phyloP scores from a whole-genome alignment of 2,888 invertebrate species.

The Anoncus sp. region DNA sequence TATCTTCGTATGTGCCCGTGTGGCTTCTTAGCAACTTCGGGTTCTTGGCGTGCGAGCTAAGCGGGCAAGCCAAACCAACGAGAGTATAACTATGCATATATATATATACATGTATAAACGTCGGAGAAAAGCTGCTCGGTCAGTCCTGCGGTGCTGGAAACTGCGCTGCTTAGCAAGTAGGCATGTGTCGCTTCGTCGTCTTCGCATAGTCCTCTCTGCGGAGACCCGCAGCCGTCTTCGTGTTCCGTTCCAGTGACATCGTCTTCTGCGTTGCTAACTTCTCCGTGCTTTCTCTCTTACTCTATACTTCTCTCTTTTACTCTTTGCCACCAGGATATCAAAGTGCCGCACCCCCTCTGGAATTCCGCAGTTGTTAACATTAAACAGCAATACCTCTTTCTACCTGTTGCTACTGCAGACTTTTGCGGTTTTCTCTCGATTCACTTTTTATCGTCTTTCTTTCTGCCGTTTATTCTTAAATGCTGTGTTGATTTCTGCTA shows the following conservation, averaged over 20 bases:
- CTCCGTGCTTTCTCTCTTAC: conserved; percentile 45
- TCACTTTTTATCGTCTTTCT: conserved; percentile 17
- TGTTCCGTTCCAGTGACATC: conserved; percentile 56
- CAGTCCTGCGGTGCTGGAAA: conserved; percentile 72
- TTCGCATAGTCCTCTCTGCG: conserved; percentile 26
- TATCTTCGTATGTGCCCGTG: conserved; percentile 42
- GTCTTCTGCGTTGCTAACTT: conserved; percentile 31
- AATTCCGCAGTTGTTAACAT: conserved; percentile 78
- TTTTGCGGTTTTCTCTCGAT: conserved; percentile 50
- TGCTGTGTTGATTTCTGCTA: background rate
- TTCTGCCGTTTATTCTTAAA: conserved; percentile 1
- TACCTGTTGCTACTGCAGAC: conserved; percentile 66
- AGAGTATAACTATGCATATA: conserved; percentile 57
- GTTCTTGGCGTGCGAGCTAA: conserved; percentile 45
- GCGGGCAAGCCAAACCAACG: conserved; percentile 65
- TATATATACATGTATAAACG: conserved; percentile 61
- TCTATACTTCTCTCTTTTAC: conserved; percentile 29
- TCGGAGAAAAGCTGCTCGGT: conserved; percentile 65
- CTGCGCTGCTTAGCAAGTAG: conserved; percentile 76
- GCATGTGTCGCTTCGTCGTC: conserved; percentile 70
- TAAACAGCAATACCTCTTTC: conserved; percentile 73
- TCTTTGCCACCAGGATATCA: conserved; percentile 62
- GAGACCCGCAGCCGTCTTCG: conserved; percentile 46
- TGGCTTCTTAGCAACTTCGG: conserved; percentile 52
- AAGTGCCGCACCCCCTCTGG: conserved; percentile 70